phyloP scores from a whole-genome alignment of 1,140 invertebrate genomes.

The Mesaphorura yosii region DNA sequence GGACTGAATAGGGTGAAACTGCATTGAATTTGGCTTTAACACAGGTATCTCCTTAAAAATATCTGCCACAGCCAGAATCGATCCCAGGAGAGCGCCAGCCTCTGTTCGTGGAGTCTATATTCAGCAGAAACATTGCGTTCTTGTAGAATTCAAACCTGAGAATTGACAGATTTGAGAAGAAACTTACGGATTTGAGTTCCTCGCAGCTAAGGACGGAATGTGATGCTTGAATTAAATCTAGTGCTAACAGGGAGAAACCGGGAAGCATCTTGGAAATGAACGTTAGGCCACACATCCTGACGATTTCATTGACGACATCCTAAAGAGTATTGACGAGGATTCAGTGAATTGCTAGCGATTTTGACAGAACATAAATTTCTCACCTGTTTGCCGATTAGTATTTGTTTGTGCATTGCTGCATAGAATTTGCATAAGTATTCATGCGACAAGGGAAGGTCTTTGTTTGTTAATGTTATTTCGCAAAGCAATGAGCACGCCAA shows the following conservation, averaged over 20 bases:
- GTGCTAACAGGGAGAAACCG: slow-evolving; percentile 70
- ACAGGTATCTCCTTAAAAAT: slow-evolving; percentile 63
- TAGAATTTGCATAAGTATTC: slow-evolving; percentile 80
- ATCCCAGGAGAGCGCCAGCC: slow-evolving; percentile 80
- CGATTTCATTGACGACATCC: slow-evolving; percentile 52
- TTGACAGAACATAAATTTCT: not conserved
- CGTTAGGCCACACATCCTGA: slow-evolving; percentile 61
- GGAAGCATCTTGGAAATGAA: slow-evolving; percentile 78
- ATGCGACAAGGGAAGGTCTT: slow-evolving; percentile 46
- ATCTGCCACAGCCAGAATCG: slow-evolving; percentile 67
- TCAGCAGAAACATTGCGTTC: too few relatives aligned
- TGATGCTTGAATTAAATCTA: slow-evolving; percentile 83
- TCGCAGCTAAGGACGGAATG: slow-evolving; percentile 69
- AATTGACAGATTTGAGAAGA: too few relatives aligned
- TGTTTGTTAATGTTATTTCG: slow-evolving; percentile 49
- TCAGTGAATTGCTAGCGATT: not conserved
- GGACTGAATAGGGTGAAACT: slow-evolving; percentile 56
- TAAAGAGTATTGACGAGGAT: slow-evolving; percentile 33
- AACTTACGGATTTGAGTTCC: slow-evolving; percentile 58
- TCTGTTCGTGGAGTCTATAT: slow-evolving; percentile 40
- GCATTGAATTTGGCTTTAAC: slow-evolving; percentile 59
- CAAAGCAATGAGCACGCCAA: slow-evolving; percentile 68
- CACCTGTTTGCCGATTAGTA: slow-evolving; percentile 20
- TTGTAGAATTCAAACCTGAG: too few relatives aligned
- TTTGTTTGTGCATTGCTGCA: slow-evolving; percentile 59